Base-by-base conservation (phyloP, 2,113 vertebrate species). In the Sula dactylatra region DNA sequence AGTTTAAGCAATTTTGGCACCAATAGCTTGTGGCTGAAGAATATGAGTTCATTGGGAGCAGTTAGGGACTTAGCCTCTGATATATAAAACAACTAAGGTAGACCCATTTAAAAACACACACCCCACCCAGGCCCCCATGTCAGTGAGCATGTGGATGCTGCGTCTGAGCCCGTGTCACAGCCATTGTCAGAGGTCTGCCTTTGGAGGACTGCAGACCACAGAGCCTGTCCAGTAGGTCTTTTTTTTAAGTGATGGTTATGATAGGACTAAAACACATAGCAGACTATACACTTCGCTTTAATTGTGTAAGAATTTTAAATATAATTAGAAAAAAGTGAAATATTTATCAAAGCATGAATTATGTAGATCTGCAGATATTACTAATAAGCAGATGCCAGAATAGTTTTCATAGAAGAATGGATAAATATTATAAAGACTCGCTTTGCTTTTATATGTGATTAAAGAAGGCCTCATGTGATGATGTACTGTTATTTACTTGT, bases 311-410 rank as follows among this genome's bases (percentile, higher is more conserved):
- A 96, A 82, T 89, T 94, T 88, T 95, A 95, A 97, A 93, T 95
- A 87, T 93, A 95, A 95, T 96, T 97, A 96, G 88, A 92, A 97
- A 93, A 81, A 45, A 79, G 36, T 96, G 88, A 97, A 97, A 96
- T 97, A 94, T 97, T 98, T 92, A 82, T 59, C 36, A 96, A 86
- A 13, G 34, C 4, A 91, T 97, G 66, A 97, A 97, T 98, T 97
- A 95, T 96, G 87, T 88, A 98, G 86, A 88, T 95, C 21, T 93
- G 52, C 80, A 96, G 94, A 84, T 97, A 97, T 91, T 97, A 87
- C 91, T 97, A 96, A 97, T 97, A 88, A 97, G 72, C 69, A 97
- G 69, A 83, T 76, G 62, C 73, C 73, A 95, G 94, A 97, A 96
- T 50, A 95, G 24, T 87, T 97, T 97, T 79, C n/a, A 17, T 85